A percentile compares a stretch with the other conserved stretches of the same genome.
These are phyloP conservation scores for Hirundo rustica DNA, from an alignment of 2,797 vertebrate species.

Conservation along the genomic window DNA sequence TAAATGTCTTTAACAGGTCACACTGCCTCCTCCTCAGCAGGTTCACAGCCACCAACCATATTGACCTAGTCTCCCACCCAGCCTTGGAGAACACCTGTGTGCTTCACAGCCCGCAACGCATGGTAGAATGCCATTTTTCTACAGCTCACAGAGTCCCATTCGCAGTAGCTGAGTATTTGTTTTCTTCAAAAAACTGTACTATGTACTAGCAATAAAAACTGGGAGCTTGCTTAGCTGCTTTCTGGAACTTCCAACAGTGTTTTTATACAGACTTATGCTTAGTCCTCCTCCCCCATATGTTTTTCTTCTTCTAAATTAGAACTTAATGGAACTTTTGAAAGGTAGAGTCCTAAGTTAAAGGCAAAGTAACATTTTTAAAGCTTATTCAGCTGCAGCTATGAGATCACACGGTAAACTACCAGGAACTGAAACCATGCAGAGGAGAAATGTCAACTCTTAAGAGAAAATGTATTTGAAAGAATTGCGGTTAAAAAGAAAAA, in stretches of 20 bases:
- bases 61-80: neutral
- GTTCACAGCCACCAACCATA: neutral
- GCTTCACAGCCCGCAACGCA: neutral
- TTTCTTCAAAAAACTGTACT: neutral
- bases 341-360: conserved; percentile 6
- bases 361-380: neutral
- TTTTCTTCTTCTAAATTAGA: conserved; percentile 13
- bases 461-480: neutral
- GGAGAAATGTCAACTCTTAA: conserved; percentile 7
- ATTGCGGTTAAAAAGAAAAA: neutral
- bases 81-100: neutral
- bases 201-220: neutral
- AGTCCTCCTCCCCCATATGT: neutral
- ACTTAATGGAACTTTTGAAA: conserved; percentile 32
- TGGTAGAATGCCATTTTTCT: neutral
- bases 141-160: neutral
- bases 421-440: conserved; percentile 23
- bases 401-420: conserved; percentile 26
- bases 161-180: neutral
- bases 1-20: neutral
- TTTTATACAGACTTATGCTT: neutral
- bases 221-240: neutral
- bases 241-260: conserved; percentile 1
- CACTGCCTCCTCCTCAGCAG: neutral
- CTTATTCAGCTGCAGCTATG: conserved; percentile 33